Base-by-base conservation (phyloP, 30 jellyfish, hydroid and myxozoan species). In the Turritopsis dohrnii region DNA sequence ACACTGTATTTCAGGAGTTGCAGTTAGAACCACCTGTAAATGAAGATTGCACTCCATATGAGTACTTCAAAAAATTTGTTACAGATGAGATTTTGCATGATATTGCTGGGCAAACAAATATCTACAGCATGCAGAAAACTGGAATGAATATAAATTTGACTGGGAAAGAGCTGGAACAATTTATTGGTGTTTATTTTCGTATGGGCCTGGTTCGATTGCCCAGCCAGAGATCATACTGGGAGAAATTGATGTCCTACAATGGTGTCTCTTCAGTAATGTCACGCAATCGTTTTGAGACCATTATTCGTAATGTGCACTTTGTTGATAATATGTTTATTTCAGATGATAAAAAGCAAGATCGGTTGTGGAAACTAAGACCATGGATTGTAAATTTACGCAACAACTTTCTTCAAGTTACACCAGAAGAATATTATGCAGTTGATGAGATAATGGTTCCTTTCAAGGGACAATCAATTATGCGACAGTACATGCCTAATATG, bases 121-220 rank as follows among this genome's bases (percentile, higher is more conserved):
- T 72, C 26, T 72, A 72, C 27, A 72, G 81, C 81, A 72, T 26
- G 26, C 81, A 72, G 23, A 20, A 19, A 76, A 76, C 79, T 76
- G 84, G 84, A 16, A 18, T 80, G 29, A 76, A 29, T 76, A 29
- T 76, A 18, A 76, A 31, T 76, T n/a, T 76, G 29, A 76, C 84
- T 18, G 23, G 69, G 29, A 76, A 76, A 24, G 84, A 29, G 79
- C 17, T 76, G 17, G 84, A 76, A 76, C 24, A 29, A n/a, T n/a
- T n/a, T n/a, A n/a, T n/a, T n/a, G n/a, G n/a, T n/a, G n/a, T n/a
- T n/a, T n/a, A n/a, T n/a, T 76, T 76, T 23, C 79, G 84, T 21
- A 76, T 76, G 84, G 84, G 84, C 16, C 79, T 76, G 22, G 84
- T 76, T 76, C 79, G 80, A 29, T 18, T 76, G 84, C 84, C 84